Evolutionary conservation across 2,888 invertebrate species (phyloP).

Genomic region (Therioaphis trifolii): DNA sequence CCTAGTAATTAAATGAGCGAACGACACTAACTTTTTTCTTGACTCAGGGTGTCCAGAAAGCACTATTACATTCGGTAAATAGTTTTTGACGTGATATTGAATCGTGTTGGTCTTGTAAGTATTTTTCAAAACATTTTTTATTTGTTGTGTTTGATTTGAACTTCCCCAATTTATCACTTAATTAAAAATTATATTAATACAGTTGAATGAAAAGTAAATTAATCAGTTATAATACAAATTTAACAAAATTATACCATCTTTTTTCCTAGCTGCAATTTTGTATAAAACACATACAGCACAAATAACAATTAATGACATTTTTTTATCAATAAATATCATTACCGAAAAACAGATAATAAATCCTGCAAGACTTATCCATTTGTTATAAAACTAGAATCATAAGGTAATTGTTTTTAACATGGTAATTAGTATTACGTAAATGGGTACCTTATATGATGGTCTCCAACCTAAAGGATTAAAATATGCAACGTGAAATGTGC

Average conservation of each 20-base stretch:
- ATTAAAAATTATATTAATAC: slow-evolving; percentile 50
- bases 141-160: slow-evolving; percentile 95
- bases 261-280: slow-evolving; percentile 31
- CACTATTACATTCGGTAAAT: slow-evolving; percentile 84
- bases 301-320: slow-evolving; percentile 74
- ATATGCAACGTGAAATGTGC: slow-evolving; percentile 92
- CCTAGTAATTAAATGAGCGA: slow-evolving; percentile 91
- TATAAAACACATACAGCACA: slow-evolving; percentile 32
- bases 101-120: slow-evolving; percentile 89
- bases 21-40: slow-evolving; percentile 89
- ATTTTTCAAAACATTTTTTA: slow-evolving; percentile 88
- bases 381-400: slow-evolving; percentile 85
- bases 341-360: slow-evolving; percentile 86
- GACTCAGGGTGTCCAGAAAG: slow-evolving; percentile 90
- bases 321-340: slow-evolving; percentile 95
- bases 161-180: slow-evolving; percentile 98
- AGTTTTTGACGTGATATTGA: slow-evolving; percentile 98
- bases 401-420: neutral
- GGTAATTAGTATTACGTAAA: neutral
- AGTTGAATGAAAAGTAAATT: neutral
- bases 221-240: neutral
- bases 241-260: slow-evolving; percentile 5
- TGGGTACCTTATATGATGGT: slow-evolving; percentile 82
- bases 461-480: slow-evolving; percentile 91
- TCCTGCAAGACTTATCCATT: slow-evolving; percentile 87